Conservation (phyloP, 2,888 invertebrate species). For the Xylocampa areola region DNA sequence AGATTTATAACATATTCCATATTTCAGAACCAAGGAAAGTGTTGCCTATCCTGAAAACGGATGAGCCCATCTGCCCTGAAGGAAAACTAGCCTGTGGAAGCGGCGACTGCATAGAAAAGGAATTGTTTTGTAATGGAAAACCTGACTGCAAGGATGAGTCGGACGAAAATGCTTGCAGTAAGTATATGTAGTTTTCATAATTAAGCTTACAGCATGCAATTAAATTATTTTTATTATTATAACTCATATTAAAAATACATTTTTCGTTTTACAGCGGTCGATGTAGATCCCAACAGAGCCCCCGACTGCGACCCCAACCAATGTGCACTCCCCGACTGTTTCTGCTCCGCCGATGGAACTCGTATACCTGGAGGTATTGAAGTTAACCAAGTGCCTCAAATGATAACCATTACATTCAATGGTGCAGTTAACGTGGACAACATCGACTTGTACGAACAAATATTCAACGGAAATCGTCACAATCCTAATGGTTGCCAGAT, state of each 20-base stretch:
- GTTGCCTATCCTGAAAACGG: slow-evolving; percentile 96
- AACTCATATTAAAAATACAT: slow-evolving; percentile 10
- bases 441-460: slow-evolving; percentile 96
- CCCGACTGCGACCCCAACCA: slow-evolving; percentile 97
- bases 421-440: slow-evolving; percentile 98
- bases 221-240: too few species aligned
- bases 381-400: slow-evolving; percentile 96
- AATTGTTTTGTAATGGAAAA: slow-evolving; percentile 97
- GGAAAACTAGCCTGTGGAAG: slow-evolving; percentile 97
- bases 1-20: slow-evolving; percentile 21
- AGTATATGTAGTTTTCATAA: slow-evolving; percentile 83
- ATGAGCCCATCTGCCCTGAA: slow-evolving; percentile 97
- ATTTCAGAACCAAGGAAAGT: slow-evolving; percentile 96
- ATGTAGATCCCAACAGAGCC: slow-evolving; percentile 96
- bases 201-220: too few species aligned
- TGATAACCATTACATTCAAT: slow-evolving; percentile 98
- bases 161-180: slow-evolving; percentile 98
- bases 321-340: slow-evolving; percentile 96
- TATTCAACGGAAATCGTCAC: slow-evolving; percentile 95
- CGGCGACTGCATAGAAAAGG: slow-evolving; percentile 97
- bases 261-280: slow-evolving; percentile 92
- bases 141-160: slow-evolving; percentile 98
- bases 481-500: slow-evolving; percentile 97
- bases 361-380: slow-evolving; percentile 96
- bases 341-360: slow-evolving; percentile 97